Percentiles rank a stretch among this genome's conserved stretches.
phyloP scores from a whole-genome alignment of 2,888 invertebrate genomes.

The Xestia sexstrigata region DNA sequence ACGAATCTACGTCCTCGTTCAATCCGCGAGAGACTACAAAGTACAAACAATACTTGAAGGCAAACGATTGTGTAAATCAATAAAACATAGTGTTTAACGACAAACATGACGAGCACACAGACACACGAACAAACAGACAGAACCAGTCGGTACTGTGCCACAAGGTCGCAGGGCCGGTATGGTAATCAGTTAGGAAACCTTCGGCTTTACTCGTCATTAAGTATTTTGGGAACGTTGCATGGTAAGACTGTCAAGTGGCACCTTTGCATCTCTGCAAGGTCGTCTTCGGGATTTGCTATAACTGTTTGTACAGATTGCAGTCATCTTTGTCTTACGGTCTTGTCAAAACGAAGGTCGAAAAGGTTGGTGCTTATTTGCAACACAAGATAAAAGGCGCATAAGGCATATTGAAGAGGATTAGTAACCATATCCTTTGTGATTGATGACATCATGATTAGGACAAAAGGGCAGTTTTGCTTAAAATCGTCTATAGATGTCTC shows the following conservation, averaged over 20 bases:
- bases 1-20: not conserved
- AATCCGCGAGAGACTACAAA: slow-evolving; percentile 20
- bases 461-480: not conserved
- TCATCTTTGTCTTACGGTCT: not conserved
- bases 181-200: slow-evolving; percentile 51
- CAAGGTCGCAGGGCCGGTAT: slow-evolving; percentile 56
- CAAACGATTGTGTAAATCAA: slow-evolving; percentile 59
- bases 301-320: not conserved
- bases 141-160: slow-evolving; percentile 53
- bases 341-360: not conserved
- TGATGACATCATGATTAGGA: not conserved
- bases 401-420: not conserved
- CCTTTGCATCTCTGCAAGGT: slow-evolving; percentile 14
- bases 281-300: not conserved
- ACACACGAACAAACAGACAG: slow-evolving; percentile 24
- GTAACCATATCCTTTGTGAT: not conserved
- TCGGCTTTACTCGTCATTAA: slow-evolving; percentile 6
- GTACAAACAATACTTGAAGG: slow-evolving; percentile 42
- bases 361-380: not conserved
- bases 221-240: slow-evolving; percentile 33
- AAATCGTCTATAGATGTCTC: not conserved
- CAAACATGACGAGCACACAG: slow-evolving; percentile 49
- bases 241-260: not conserved
- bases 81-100: slow-evolving; percentile 49
- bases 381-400: not conserved